Conservation (phyloP, 1,140 invertebrate genomes). For the Bombyx mandarina region DNA sequence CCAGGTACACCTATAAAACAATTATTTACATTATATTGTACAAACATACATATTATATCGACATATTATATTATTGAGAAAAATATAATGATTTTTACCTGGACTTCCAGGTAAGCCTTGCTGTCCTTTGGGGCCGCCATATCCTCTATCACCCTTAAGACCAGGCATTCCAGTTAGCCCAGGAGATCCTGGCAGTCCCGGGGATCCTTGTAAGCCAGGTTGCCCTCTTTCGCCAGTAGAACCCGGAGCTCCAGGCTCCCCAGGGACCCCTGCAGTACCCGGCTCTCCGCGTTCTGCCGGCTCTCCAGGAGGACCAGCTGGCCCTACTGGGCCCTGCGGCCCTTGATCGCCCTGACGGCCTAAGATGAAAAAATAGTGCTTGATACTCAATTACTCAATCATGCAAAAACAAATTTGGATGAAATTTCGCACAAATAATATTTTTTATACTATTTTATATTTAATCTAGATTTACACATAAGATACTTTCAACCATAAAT, state of each 20-base stretch:
- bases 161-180: slow-evolving; percentile 79
- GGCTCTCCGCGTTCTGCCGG: slow-evolving; percentile 82
- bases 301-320: slow-evolving; percentile 81
- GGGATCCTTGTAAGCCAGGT: slow-evolving; percentile 76
- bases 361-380: slow-evolving; percentile 11
- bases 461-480: too few species aligned
- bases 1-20: slow-evolving; percentile 65
- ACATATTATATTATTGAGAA: neutral
- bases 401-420: too few species aligned
- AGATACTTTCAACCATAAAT: too few species aligned
- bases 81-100: slow-evolving; percentile 46
- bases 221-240: slow-evolving; percentile 79
- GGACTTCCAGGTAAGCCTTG: slow-evolving; percentile 78
- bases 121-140: slow-evolving; percentile 78
- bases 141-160: slow-evolving; percentile 81
- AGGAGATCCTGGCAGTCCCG: slow-evolving; percentile 76
- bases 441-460: too few species aligned
- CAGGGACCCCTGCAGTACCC: slow-evolving; percentile 79
- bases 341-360: slow-evolving; percentile 80
- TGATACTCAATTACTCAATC: too few species aligned
- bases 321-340: slow-evolving; percentile 77
- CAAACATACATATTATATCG: neutral
- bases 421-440: too few species aligned
- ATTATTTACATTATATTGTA: neutral
- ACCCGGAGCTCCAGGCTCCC: slow-evolving; percentile 81